phyloP scores from a whole-genome alignment of 2,797 vertebrate species.

The Pygocentrus nattereri region DNA sequence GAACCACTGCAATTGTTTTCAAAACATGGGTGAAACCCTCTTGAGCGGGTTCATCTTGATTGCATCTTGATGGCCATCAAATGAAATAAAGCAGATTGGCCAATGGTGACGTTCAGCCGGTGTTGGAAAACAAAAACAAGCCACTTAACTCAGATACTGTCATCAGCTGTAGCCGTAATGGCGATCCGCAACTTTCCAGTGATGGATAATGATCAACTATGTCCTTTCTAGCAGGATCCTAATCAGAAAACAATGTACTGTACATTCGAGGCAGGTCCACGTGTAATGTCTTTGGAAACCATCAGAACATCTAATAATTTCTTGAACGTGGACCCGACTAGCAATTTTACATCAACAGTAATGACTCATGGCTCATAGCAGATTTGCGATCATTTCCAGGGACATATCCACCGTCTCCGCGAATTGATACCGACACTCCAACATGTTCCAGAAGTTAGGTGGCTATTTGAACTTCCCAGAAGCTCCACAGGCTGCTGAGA shows the following conservation, averaged over 20 bases:
- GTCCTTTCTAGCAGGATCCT: neutral
- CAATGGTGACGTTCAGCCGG: constrained; percentile 48
- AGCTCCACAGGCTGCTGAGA: constrained; percentile 49
- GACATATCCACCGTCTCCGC: neutral
- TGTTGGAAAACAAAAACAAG: constrained; percentile 57
- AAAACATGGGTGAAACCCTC: constrained; percentile 38
- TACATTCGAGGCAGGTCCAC: constrained; percentile 8
- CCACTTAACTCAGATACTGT: constrained; percentile 56
- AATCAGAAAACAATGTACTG: neutral
- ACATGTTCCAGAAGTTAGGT: constrained; percentile 46
- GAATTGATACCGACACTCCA: constrained; percentile 1
- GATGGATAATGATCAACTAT: constrained; percentile 4
- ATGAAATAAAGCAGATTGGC: constrained; percentile 59
- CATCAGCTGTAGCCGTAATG: neutral
- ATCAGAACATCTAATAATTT: constrained; percentile 20
- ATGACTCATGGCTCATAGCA: constrained; percentile 31
- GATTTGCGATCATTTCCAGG: neutral
- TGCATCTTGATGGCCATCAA: constrained; percentile 60
- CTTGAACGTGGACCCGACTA: constrained; percentile 4
- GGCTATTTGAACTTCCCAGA: constrained; percentile 47
- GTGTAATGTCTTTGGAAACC: constrained; percentile 5
- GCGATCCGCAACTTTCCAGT: neutral
- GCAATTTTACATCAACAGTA: constrained; percentile 17
- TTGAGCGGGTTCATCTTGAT: constrained; percentile 51
- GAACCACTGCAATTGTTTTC: constrained; percentile 48